Base-by-base conservation (phyloP, 2,113 vertebrate species). In the Calcarius ornatus region DNA sequence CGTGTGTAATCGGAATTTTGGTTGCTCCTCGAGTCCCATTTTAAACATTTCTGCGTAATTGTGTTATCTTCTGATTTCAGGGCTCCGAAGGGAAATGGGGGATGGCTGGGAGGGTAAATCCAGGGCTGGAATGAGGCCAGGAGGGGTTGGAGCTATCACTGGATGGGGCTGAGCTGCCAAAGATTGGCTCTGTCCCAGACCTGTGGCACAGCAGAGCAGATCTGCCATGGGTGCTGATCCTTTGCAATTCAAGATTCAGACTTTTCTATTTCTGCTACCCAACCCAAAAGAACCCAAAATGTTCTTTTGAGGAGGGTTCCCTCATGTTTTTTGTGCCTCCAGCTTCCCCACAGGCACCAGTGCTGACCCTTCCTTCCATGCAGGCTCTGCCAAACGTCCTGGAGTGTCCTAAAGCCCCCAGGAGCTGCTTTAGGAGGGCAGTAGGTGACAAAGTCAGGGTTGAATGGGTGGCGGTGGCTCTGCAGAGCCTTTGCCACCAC, bases 1-100 rank as follows among this genome's bases (percentile, higher is more conserved):
- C 30, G 3, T 1, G 7, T 9, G 63, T 1, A 6, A 31, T 3
- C 1, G 27, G 69, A n/a, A 30, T 79, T 89, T 69, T 37, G 70
- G n/a, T 25, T 17, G 43, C 37, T 88, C 11, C 56, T 30, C 48
- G 56, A 30, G 21, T 81, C 22, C n/a, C 24, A 0, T 33, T 42
- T 4, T 7, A 51, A 8, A 5, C 2, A 6, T 17, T 40, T 30
- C 33, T 8, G 1, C 2, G 1, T 12, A 9, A 38, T 33, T 14
- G 10, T 16, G 3, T 16, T 12, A 2, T 14, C 38, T 20, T 50
- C 38, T 10, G 35, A 50, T n/a, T 28, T 14, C 15, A 19, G 24
- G 24, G 37, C 50, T 71, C 5, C 0, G 2, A 4, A 42, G 30
- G 51, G 47, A 43, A 33, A 19, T 0, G 31, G 24, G 24, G 28